These are phyloP conservation scores for Microdon myrmicae DNA, from an alignment of 2,888 invertebrate species.

Conservation along the genomic window DNA sequence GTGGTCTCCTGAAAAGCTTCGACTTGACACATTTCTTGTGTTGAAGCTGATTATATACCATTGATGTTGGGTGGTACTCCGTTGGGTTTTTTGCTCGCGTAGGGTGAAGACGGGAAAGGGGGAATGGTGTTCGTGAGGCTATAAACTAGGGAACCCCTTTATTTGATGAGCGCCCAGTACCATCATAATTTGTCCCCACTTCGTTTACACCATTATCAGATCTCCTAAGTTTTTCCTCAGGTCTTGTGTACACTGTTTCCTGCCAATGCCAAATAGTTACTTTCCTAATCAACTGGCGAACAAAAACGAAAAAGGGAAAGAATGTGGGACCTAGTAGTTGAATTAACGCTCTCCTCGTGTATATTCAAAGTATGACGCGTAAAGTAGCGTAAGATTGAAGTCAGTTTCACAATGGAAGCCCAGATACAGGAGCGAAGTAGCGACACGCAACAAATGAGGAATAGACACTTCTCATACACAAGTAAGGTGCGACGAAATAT, in stretches of 20 bases:
- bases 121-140: not conserved
- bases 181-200: not conserved
- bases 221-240: not conserved
- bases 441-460: conserved; percentile 37
- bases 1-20: conserved; percentile 37
- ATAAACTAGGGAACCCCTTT: too few species aligned
- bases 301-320: not conserved
- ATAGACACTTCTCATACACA: conserved; percentile 21
- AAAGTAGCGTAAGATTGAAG: too few species aligned
- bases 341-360: conserved; percentile 3
- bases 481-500: conserved; percentile 29
- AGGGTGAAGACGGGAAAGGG: conserved; percentile 7
- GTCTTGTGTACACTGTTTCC: too few species aligned
- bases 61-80: too few species aligned
- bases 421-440: conserved; percentile 9
- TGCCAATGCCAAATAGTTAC: conserved; percentile 2
- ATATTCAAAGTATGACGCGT: conserved; percentile 14
- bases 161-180: not conserved
- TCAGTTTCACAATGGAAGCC: not conserved
- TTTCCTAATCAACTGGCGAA: too few species aligned
- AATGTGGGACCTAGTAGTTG: conserved; percentile 7
- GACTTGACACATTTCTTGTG: conserved; percentile 21
- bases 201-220: not conserved
- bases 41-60: too few species aligned
- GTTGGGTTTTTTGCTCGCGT: conserved; percentile 6